Percentiles rank a stretch among this genome's conserved stretches.
phyloP scores from a whole-genome alignment of 2,797 vertebrate species.

The Tympanoctomys barrerae region DNA sequence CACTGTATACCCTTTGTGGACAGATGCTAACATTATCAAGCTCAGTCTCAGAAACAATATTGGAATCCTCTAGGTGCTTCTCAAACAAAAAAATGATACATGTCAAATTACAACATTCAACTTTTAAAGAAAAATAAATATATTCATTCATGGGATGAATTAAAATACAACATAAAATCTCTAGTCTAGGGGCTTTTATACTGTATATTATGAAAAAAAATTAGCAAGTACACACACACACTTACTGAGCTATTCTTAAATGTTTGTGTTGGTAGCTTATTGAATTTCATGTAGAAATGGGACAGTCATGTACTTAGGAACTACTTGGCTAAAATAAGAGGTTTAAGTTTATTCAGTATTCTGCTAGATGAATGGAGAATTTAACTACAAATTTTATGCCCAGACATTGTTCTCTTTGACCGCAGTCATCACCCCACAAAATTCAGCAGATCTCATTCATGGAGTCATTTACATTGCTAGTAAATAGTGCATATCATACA shows the following conservation, averaged over 20 bases:
- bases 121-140: constrained; percentile 38
- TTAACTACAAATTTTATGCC: not conserved
- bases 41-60: not conserved
- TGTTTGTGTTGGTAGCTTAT: not conserved
- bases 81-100: not conserved
- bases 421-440: not conserved
- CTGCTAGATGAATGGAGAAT: not conserved
- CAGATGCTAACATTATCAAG: not conserved
- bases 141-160: not conserved
- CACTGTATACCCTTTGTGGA: not conserved
- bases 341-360: not conserved
- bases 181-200: not conserved
- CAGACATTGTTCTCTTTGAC: not conserved
- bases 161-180: not conserved
- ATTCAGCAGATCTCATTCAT: not conserved
- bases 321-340: not conserved
- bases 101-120: not conserved
- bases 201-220: not conserved
- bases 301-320: not conserved
- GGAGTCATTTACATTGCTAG: not conserved
- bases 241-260: not conserved
- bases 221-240: no score
- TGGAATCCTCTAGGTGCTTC: not conserved
- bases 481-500: not conserved
- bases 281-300: not conserved